phyloP scores from a whole-genome alignment of 2,888 invertebrate species.

The Sphecodes monilicornis region DNA sequence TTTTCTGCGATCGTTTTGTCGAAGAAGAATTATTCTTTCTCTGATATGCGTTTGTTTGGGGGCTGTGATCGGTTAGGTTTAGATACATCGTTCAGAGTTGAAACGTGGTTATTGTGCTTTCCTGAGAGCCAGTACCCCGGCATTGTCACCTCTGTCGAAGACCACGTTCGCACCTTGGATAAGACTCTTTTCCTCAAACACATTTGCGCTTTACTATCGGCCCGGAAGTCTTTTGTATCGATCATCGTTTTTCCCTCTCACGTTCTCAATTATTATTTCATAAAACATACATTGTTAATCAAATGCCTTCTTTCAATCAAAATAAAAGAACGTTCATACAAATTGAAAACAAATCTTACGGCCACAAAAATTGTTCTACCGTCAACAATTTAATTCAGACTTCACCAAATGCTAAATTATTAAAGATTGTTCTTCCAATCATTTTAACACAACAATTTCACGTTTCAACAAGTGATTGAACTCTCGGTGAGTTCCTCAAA shows the following conservation, averaged over 20 bases:
- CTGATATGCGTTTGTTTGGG: conserved; percentile 36
- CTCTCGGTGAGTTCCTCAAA: too few relatives aligned
- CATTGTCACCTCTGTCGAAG: conserved; percentile 2
- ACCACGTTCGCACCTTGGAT: conserved; percentile 4
- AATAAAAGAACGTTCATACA: neutral
- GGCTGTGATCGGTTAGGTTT: neutral
- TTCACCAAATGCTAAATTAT: neutral
- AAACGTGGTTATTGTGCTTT: conserved; percentile 55
- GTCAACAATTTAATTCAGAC: too few relatives aligned
- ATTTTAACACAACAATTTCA: neutral
- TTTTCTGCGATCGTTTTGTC: neutral
- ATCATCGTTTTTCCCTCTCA: neutral
- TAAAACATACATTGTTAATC: neutral
- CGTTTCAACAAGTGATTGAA: too few relatives aligned
- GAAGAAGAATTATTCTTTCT: neutral
- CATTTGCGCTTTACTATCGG: neutral
- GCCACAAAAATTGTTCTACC: neutral
- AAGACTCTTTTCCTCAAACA: neutral
- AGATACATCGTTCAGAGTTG: conserved; percentile 21
- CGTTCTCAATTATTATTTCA: neutral
- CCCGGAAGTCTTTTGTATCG: neutral
- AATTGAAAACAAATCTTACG: neutral
- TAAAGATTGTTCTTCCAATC: neutral
- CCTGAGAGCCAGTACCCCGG: conserved; percentile 58
- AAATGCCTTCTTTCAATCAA: neutral